Conservation (phyloP, 1,140 invertebrate species). For the Drosophila grimshawi region DNA sequence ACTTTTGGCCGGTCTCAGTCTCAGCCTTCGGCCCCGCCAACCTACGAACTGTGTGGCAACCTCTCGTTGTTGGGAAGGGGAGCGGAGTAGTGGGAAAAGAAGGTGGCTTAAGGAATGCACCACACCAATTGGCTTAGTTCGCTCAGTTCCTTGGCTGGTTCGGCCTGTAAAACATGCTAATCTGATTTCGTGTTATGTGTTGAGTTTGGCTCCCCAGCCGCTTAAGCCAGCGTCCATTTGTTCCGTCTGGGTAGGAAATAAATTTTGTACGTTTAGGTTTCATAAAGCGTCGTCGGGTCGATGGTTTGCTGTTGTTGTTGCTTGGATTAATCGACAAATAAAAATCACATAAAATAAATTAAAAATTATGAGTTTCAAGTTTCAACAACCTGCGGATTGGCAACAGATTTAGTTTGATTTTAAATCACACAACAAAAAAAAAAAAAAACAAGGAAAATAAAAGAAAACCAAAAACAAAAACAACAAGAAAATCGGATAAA, state of each 20-base stretch:
- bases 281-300: slow-evolving; percentile 72
- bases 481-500: not conserved
- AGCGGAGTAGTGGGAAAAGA: too few relatives aligned
- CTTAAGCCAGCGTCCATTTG: slow-evolving; percentile 1
- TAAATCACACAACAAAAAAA: slow-evolving; percentile 52
- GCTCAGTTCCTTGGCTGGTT: slow-evolving; percentile 62
- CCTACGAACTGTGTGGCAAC: slow-evolving; percentile 16
- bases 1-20: slow-evolving; percentile 54
- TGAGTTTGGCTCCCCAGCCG: slow-evolving; percentile 49
- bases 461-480: too few relatives aligned
- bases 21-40: slow-evolving; percentile 4
- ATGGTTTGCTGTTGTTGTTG: slow-evolving; percentile 32
- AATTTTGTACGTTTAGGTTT: slow-evolving; percentile 82
- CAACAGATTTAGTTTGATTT: slow-evolving; percentile 81
- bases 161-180: slow-evolving; percentile 78
- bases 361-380: slow-evolving; percentile 83
- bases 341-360: slow-evolving; percentile 84
- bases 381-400: slow-evolving; percentile 76
- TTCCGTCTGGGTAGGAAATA: slow-evolving; percentile 62
- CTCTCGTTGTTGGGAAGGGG: not conserved
- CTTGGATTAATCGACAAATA: slow-evolving; percentile 80
- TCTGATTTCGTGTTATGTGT: slow-evolving; percentile 83
- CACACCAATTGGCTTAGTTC: slow-evolving; percentile 75
- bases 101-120: slow-evolving; percentile 21
- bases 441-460: not conserved